These are phyloP conservation scores for Megaceryle torquata DNA, from an alignment of 2,113 vertebrate genomes.

Conservation along the genomic window DNA sequence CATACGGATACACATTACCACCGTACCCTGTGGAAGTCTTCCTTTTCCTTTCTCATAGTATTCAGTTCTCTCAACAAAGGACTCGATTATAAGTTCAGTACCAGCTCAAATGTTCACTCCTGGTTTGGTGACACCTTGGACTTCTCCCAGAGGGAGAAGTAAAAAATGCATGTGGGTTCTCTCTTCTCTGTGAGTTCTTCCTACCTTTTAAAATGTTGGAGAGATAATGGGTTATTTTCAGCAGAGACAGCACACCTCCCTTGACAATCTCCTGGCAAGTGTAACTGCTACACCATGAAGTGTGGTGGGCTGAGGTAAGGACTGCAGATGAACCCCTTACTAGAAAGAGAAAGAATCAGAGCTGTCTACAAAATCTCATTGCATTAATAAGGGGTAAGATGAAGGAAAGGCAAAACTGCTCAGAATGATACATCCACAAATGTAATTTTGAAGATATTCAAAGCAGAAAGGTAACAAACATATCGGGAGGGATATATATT, in stretches of 20 bases:
- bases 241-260: not conserved
- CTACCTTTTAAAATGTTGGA: not conserved
- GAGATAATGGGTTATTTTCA: not conserved
- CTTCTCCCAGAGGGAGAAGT: not conserved
- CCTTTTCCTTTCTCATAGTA: constrained; percentile 13
- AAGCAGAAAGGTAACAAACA: not conserved
- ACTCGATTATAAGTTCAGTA: not conserved
- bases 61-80: constrained; percentile 32
- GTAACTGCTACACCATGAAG: not conserved
- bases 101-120: constrained; percentile 14
- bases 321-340: not conserved
- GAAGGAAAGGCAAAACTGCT: not conserved
- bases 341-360: not conserved
- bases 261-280: not conserved
- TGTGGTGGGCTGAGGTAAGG: not conserved
- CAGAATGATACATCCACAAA: not conserved
- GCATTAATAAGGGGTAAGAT: not conserved
- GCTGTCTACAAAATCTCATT: not conserved
- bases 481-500: rapidly evolving
- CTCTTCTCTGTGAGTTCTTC: not conserved
- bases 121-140: not conserved
- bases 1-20: not conserved
- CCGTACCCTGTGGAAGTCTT: not conserved
- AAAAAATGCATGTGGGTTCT: not conserved
- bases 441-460: not conserved